Base-by-base conservation (phyloP, 1,140 invertebrate species). In the Arion vulgaris region DNA sequence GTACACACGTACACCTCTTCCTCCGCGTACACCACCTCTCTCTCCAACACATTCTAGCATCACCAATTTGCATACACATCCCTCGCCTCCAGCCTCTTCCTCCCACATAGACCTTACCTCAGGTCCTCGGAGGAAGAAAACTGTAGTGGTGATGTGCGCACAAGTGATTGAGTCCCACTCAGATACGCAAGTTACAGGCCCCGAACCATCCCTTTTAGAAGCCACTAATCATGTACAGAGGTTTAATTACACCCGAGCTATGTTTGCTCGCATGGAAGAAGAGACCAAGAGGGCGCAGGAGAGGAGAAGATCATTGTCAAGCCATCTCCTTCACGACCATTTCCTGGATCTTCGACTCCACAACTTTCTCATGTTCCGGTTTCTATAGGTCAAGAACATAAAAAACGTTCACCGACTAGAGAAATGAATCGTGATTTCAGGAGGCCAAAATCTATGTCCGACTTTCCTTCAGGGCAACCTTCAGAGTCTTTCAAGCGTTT, bases 221-320 rank as follows among this genome's bases (percentile, higher is more conserved):
- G 83, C 88, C 28, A 87, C 88, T 28, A 89, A 85, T 72, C 89
- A 90, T 84, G 88, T 90, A 11, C 85, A 90, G 28, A 93, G 97
- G 73, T 98, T 98, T 92, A 98, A 98, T 90, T 97, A 96, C 92
- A 97, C 97, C 0, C 93, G 96, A 49, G 97, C 97, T 38, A 94
- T 98, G 36, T 98, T 98, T 92, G 97, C 98, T 91, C 97, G 97
- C 89, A 93, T 98, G 80, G 96, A 96, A 36, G 88, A 90, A 68
- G 88, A 91, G 78, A 86, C 69, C 38, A 86, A 84, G 53, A 51
- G 84, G 36, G 62, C 81, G 23, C 93, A 93, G 17, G 89, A 91
- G 80, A 84, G 83, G 72, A 91, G 81, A 87, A 75, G 51, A 80
- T 80, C 34, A 76, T 81, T 51, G 80, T 68, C 94, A 95, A 83